Conservation (phyloP, 2,888 invertebrate species). For the Camptogramma bilineatum region DNA sequence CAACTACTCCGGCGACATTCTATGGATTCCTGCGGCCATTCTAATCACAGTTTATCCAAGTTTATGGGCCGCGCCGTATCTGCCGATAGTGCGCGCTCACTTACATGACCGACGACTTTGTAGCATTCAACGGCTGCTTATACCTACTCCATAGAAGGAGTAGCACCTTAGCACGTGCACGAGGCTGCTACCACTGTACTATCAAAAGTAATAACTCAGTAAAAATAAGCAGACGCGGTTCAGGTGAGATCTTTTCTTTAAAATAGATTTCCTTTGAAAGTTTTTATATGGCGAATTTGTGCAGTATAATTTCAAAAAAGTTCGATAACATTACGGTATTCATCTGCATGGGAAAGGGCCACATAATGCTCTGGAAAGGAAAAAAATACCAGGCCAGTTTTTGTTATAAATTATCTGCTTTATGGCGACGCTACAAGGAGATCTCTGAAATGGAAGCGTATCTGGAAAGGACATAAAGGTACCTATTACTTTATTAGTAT, state of each 20-base stretch:
- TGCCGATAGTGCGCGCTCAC: conserved; percentile 8
- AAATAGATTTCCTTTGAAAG: not conserved
- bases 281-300: not conserved
- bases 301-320: not conserved
- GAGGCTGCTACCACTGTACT: not conserved
- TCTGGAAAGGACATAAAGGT: not conserved
- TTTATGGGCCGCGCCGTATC: conserved; percentile 18
- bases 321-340: not conserved
- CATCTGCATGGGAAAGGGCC: conserved; percentile 1
- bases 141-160: conserved; percentile 10
- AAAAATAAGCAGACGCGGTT: not conserved
- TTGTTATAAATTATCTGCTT: conserved; percentile 1
- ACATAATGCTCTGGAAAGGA: not conserved
- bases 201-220: not conserved
- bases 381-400: conserved; percentile 13
- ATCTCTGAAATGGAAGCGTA: not conserved
- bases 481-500: too few species aligned
- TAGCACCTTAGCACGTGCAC: conserved; percentile 4
- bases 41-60: conserved; percentile 22
- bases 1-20: conserved; percentile 24
- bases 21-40: conserved; percentile 18
- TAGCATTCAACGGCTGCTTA: conserved; percentile 5
- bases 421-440: not conserved
- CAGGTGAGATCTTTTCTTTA: not conserved
- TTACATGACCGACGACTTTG: conserved; percentile 1